Base-by-base conservation (phyloP, 2,888 invertebrate genomes). In the Apamea crenata region DNA sequence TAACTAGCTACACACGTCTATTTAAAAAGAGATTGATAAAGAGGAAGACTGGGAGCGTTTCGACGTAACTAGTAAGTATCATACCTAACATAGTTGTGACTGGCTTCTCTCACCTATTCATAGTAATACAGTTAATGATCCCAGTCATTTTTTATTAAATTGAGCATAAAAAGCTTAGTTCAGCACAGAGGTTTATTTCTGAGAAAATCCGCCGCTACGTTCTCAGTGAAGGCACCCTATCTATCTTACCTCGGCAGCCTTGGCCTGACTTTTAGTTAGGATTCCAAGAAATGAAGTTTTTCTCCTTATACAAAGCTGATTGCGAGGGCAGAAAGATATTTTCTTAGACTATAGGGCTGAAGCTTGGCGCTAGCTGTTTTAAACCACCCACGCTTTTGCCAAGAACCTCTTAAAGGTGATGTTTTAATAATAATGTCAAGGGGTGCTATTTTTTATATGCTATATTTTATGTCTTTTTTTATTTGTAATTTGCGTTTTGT, bases 171-270 rank as follows among this genome's bases (percentile, higher is more conserved):
- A 80, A 36, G 44, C 53, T 67, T 36, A 80, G 25, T 50, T 56
- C 32, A 66, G 3, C 6, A 21, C 8, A 25, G n/a, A 67, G 53
- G 36, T 21, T 84, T 70, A 36, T 59, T 85, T 85, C 63, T 70
- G 0, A 66, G 59, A 74, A 85, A 53, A 53, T 66, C 50, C 50
- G 1, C 36, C 16, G 10, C n/a, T 61, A 29, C 40, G 36, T 21
- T 73, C 50, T 50, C 21, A 47, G 40, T 73, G 44, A 69, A 44
- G 53, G 50, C 18, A 21, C 29, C 61, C 14, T 68, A 47, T 68
- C 25, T 40, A 66, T n/a, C 29, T 72, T 61, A 63, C 56, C 29
- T 47, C 36, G 36, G 25, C 14, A 65, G 63, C 21, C 12, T 53
- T 36, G n/a, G 21, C 12, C 61, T 56, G 53, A 12, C 16, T 70